A percentile compares a stretch with the other conserved stretches of the same genome.
Conservation (phyloP, 2,113 vertebrate species). For the Hipposideros armiger region DNA sequence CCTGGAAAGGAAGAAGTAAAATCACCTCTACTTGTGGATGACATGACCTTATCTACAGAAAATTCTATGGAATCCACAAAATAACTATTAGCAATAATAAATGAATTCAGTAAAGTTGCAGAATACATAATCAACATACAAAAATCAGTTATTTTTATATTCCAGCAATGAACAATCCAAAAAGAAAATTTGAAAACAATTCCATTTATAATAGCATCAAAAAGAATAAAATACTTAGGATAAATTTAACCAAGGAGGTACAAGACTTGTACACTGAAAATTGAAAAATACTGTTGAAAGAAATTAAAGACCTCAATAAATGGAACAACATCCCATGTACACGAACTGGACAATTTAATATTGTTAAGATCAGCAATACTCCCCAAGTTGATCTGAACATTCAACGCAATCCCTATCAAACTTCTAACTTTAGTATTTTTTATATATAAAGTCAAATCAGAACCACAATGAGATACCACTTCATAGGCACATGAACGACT, state of each 20-base stretch:
- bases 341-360: background rate
- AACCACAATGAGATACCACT: background rate
- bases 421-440: background rate
- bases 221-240: slow-evolving; percentile 28
- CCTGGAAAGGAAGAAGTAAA: background rate
- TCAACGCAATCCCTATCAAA: background rate
- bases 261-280: background rate
- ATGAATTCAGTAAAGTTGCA: background rate
- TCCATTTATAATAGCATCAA: background rate
- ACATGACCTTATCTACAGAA: background rate
- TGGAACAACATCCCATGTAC: background rate
- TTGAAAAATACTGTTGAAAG: background rate
- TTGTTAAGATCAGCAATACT: background rate
- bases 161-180: slow-evolving; percentile 2
- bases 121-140: background rate
- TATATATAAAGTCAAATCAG: background rate
- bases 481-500: background rate
- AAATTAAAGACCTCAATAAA: slow-evolving; percentile 26
- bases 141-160: background rate
- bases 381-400: background rate
- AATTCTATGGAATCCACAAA: background rate
- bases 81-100: background rate
- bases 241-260: slow-evolving; percentile 7
- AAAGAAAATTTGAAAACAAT: slow-evolving; percentile 8
- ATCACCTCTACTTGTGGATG: background rate